Conservation (phyloP, 2,888 invertebrate species). For the Tetanocera ferruginea region DNA sequence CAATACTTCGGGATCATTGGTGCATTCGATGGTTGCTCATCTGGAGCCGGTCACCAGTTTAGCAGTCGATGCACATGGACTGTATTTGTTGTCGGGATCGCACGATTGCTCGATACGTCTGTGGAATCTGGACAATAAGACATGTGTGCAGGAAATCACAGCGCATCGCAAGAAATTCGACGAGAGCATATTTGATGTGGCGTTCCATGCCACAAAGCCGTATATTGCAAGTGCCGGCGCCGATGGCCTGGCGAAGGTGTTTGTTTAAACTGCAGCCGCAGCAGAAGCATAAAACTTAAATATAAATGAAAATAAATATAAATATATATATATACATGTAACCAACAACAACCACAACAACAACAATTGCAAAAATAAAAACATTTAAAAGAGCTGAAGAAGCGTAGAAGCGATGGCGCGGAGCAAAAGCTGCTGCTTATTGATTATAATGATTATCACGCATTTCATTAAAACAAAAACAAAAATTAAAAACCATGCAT, state of each 20-base stretch:
- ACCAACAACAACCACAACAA: conserved; percentile 17
- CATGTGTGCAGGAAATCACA: conserved; percentile 99
- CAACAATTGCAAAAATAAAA: conserved; percentile 33
- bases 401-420: not conserved
- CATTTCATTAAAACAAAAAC: conserved; percentile 9
- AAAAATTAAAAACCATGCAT: not conserved
- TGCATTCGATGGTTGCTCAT: conserved; percentile 99
- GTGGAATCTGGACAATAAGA: conserved; percentile 99
- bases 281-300: conserved; percentile 32
- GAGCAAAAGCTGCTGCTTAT: not conserved
- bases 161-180: conserved; percentile 99
- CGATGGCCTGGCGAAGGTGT: conserved; percentile 98
- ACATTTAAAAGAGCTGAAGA: conserved; percentile 26
- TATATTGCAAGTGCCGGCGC: conserved; percentile 99
- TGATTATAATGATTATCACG: not conserved
- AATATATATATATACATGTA: not conserved
- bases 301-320: conserved; percentile 35
- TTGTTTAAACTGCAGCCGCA: conserved; percentile 75
- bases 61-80: conserved; percentile 97
- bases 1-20: conserved; percentile 91
- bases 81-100: conserved; percentile 97
- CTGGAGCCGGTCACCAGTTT: conserved; percentile 98
- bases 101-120: conserved; percentile 99
- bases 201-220: conserved; percentile 98
- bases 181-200: conserved; percentile 98